Percentiles rank a stretch among this genome's conserved stretches.
phyloP scores from a whole-genome alignment of 1,140 invertebrate genomes.

The Polyergus mexicanus region DNA sequence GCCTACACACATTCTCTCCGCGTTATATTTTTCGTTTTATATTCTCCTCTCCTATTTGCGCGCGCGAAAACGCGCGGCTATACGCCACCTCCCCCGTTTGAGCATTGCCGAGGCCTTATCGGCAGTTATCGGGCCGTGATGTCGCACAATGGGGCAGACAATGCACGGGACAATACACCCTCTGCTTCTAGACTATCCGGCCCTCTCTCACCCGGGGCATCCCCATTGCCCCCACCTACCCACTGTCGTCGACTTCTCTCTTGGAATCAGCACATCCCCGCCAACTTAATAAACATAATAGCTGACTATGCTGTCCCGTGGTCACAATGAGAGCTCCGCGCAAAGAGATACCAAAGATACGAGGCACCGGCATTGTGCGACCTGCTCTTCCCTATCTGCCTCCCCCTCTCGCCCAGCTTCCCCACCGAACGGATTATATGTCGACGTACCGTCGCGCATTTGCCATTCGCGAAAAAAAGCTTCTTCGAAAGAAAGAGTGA shows the following conservation, averaged over 20 bases:
- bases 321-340: conserved; percentile 84
- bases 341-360: conserved; percentile 83
- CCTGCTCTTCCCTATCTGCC: neutral
- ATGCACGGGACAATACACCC: conserved; percentile 86
- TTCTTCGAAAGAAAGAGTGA: neutral
- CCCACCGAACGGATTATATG: conserved; percentile 55
- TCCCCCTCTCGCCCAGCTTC: neutral
- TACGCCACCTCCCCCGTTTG: conserved; percentile 71
- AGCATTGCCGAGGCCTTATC: conserved; percentile 85
- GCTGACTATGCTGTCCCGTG: conserved; percentile 82
- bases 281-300: conserved; percentile 87
- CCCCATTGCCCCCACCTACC: conserved; percentile 57
- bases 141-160: conserved; percentile 87
- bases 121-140: conserved; percentile 87
- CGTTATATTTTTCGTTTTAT: conserved; percentile 71
- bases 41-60: conserved; percentile 39
- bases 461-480: conserved; percentile 42
- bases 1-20: conserved; percentile 7
- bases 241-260: conserved; percentile 56
- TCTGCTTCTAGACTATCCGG: conserved; percentile 80
- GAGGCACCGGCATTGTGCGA: conserved; percentile 71
- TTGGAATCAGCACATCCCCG: conserved; percentile 72
- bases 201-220: conserved; percentile 50
- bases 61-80: conserved; percentile 41
- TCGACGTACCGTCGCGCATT: conserved; percentile 30